These are phyloP conservation scores for Sitophilus oryzae DNA, from an alignment of 1,140 invertebrate genomes.

Conservation along the genomic window DNA sequence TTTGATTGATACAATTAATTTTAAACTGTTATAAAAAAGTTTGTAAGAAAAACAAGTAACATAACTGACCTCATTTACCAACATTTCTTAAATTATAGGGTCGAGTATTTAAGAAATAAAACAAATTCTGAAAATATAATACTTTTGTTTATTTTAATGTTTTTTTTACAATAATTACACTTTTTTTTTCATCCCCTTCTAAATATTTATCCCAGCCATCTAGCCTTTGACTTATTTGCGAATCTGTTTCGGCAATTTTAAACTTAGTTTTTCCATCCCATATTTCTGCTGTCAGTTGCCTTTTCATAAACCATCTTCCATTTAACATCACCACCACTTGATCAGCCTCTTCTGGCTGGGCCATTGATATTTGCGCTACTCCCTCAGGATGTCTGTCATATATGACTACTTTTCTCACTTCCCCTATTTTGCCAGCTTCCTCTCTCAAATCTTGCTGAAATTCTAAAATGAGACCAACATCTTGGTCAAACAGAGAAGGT, in stretches of 20 bases:
- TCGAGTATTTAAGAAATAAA: too few relatives aligned
- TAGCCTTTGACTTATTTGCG: slow-evolving; percentile 73
- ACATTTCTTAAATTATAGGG: too few relatives aligned
- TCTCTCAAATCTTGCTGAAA: slow-evolving; percentile 86
- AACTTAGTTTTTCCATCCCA: slow-evolving; percentile 97
- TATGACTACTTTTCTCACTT: slow-evolving; percentile 85
- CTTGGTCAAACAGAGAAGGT: slow-evolving; percentile 81
- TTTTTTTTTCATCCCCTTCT: slow-evolving; percentile 47
- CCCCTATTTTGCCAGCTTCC: slow-evolving; percentile 87
- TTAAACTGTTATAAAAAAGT: too few relatives aligned
- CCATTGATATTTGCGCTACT: slow-evolving; percentile 87
- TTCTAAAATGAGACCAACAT: slow-evolving; percentile 83
- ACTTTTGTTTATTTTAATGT: background rate
- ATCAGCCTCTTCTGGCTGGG: slow-evolving; percentile 86
- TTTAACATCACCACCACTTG: slow-evolving; percentile 82
- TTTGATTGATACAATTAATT: too few relatives aligned
- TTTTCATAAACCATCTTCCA: slow-evolving; percentile 85
- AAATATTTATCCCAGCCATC: slow-evolving; percentile 86
- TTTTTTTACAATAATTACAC: background rate
- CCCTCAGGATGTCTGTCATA: slow-evolving; percentile 94
- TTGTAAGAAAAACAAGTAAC: too few relatives aligned
- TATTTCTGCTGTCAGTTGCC: slow-evolving; percentile 75
- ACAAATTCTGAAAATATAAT: too few relatives aligned
- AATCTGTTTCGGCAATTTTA: slow-evolving; percentile 85
- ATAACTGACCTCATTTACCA: too few relatives aligned